These are phyloP conservation scores for Fukomys damarensis DNA, from an alignment of 2,113 vertebrate species.

Conservation along the genomic window DNA sequence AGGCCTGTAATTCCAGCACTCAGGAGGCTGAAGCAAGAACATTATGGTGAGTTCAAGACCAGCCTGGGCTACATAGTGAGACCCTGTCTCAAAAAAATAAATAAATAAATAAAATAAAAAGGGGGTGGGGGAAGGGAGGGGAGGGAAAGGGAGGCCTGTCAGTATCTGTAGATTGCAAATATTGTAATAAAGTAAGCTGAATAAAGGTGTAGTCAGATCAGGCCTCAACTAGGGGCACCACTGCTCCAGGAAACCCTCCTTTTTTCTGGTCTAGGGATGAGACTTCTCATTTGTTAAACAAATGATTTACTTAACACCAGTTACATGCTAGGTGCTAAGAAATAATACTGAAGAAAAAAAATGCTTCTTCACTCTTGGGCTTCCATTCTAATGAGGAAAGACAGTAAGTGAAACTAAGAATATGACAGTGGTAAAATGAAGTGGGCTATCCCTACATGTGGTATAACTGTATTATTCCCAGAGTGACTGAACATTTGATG, in stretches of 20 bases:
- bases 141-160: not conserved
- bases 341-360: slow-evolving; percentile 5
- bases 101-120: too few species aligned
- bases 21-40: too few species aligned
- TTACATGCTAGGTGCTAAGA: not conserved
- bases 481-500: slow-evolving; percentile 7
- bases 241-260: not conserved
- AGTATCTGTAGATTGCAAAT: not conserved
- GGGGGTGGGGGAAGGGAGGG: not conserved
- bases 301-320: not conserved
- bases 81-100: not conserved
- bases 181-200: not conserved
- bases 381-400: not conserved
- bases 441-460: not conserved
- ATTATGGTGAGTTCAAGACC: not conserved
- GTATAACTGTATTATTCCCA: not conserved
- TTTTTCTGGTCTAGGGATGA: not conserved
- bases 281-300: not conserved
- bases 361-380: not conserved
- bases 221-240: not conserved
- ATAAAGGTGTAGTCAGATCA: not conserved
- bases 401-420: slow-evolving; percentile 17
- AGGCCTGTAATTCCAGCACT: too few species aligned
- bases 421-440: not conserved
- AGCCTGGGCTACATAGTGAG: not conserved